These are phyloP conservation scores for Eupithecia pulchellata DNA, from an alignment of 2,888 invertebrate genomes.

Conservation along the genomic window DNA sequence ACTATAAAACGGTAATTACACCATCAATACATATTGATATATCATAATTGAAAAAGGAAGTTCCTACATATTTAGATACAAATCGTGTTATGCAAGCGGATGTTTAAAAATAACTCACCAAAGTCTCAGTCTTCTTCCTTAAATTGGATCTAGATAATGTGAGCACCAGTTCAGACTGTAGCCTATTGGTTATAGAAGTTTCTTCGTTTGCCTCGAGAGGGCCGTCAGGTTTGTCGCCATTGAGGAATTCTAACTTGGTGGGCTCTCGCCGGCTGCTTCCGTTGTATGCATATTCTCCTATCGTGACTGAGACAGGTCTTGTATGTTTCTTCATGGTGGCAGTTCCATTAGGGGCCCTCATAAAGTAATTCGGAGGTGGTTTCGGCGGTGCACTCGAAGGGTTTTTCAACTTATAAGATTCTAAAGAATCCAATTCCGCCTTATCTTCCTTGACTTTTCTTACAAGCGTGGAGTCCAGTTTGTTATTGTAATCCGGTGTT, in stretches of 20 bases:
- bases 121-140: conserved; percentile 88
- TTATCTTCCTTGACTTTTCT: conserved; percentile 79
- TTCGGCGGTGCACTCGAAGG: conserved; percentile 86
- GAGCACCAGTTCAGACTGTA: conserved; percentile 90
- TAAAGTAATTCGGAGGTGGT: conserved; percentile 89
- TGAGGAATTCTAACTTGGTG: conserved; percentile 89
- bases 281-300: conserved; percentile 88
- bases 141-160: conserved; percentile 92
- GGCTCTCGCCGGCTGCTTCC: conserved; percentile 86
- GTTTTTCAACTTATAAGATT: conserved; percentile 90
- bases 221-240: conserved; percentile 73
- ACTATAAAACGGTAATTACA: too few species aligned
- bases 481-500: conserved; percentile 76
- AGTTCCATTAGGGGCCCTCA: conserved; percentile 83
- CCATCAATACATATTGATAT: too few species aligned
- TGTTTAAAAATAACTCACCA: conserved; percentile 72
- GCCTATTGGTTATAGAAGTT: conserved; percentile 86
- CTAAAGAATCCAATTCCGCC: conserved; percentile 91
- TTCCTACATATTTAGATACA: conserved; percentile 6
- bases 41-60: too few species aligned
- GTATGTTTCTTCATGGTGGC: conserved; percentile 85
- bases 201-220: conserved; percentile 66
- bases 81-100: background rate
- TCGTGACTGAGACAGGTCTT: conserved; percentile 88
- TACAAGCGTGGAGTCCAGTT: conserved; percentile 57